Evolutionary conservation across 2,888 invertebrate genomes (phyloP), one percentile per base, ranked within the genome.

Genomic region (Dryococelus australis): DNA sequence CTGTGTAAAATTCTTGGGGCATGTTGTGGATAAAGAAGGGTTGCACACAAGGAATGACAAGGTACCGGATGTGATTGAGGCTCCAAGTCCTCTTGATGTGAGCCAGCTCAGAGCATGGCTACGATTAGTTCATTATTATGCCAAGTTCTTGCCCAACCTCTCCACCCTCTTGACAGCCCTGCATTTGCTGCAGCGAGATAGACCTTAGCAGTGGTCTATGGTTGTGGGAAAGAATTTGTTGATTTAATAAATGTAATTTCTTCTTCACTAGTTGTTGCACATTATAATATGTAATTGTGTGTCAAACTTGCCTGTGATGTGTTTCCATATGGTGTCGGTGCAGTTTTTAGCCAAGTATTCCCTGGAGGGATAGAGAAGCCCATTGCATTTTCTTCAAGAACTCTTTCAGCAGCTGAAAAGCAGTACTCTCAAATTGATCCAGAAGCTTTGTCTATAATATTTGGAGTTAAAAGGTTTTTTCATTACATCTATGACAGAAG

Each of bases 341-440:
- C n/a, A n/a, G n/a, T n/a, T n/a, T n/a, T n/a, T n/a, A n/a, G 86
- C 80, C 35, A 81, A 27, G 81, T 81, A 27, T 81, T 10, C 16
- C 81, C 81, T 27, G 28, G 28, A 27, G 81, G 87, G 12, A 81
- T 85, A 20, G 89, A 89, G 53, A 86, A 83, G 86, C 90, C 90
- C 16, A 88, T 90, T 4, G 89, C 89, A 0, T 91, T 89, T 84
- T 89, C 88, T 8, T 90, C 90, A 12, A 88, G 90, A 6, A 88
- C 90, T 1, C 88, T 91, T 0, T 88, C 87, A 0, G 86, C 35
- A 5, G 89, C 90, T 0, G 91, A 91, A 84, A 88, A 88, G 27
- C 88, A 89, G 51, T 51, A 51, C 13, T 51, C 51, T 13, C 51
- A 10, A 13, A 51, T 51, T 8, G 51, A 51, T 51, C 51, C 10